Evolutionary conservation across 2,888 invertebrate species (phyloP).

Genomic region (Apamea anceps): DNA sequence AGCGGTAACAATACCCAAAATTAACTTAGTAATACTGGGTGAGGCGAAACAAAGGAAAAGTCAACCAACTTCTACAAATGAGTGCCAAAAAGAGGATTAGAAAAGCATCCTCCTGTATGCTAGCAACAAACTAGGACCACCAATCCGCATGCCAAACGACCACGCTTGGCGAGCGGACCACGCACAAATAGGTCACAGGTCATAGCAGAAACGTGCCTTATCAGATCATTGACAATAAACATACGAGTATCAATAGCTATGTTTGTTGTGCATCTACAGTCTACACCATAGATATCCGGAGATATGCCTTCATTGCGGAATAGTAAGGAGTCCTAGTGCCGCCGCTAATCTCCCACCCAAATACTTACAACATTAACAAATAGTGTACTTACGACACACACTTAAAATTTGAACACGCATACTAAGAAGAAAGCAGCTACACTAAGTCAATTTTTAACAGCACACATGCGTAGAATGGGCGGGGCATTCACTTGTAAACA

Average conservation of each 20-base stretch:
- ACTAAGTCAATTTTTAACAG: no score
- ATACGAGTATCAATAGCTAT: slow-evolving; percentile 41
- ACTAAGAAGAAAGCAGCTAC: no score
- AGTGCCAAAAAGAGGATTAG: slow-evolving; percentile 17
- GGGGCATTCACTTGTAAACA: no score
- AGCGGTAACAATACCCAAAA: background rate
- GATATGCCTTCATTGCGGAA: no score
- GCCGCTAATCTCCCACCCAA: no score
- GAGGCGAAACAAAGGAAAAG: background rate
- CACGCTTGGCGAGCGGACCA: slow-evolving; percentile 42
- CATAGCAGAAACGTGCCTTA: slow-evolving; percentile 46
- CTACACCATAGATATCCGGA: no score
- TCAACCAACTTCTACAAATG: background rate
- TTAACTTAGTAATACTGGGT: background rate
- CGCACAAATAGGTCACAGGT: slow-evolving; percentile 55
- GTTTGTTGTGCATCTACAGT: slow-evolving; percentile 17
- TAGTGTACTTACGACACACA: no score
- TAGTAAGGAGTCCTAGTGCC: no score
- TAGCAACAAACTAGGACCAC: slow-evolving; percentile 22
- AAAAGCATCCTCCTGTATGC: background rate
- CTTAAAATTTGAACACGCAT: no score
- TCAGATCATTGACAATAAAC: slow-evolving; percentile 56
- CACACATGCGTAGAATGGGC: no score
- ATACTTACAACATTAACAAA: no score
- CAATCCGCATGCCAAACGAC: slow-evolving; percentile 38